Evolutionary conservation across 2,888 invertebrate species (phyloP), one percentile per base, ranked within the genome.

Genomic region (Leptinotarsa haldemani): DNA sequence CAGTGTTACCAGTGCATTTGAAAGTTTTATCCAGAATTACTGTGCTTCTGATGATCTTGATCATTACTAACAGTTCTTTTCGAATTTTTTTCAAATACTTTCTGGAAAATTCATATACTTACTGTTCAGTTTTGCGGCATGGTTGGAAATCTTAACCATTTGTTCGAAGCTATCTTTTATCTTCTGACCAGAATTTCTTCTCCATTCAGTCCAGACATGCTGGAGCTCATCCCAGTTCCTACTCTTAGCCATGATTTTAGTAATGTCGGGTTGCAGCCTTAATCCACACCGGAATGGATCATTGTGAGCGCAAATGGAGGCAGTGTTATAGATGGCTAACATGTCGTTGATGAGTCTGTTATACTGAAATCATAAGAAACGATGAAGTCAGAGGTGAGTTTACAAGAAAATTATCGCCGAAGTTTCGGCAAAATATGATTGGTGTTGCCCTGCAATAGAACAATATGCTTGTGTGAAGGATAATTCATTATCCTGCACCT

Each of bases 141-240:
- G 93, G 81, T 95, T 95, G 73, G 94, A 94, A 65, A 96, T 85
- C 69, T 93, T 92, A 0, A 94, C 92, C 73, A 96, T 88, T 86
- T 96, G 95, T 75, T 95, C 94, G 81, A 93, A 96, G 48, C 94
- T 88, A 79, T 95, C 95, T 76, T 94, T 90, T 85, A 95, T 91
- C 81, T 94, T 91, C 71, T 93, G 91, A 0, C 94, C 95, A 0
- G 96, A 95, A 78, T 94, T 93, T 79, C 97, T 90, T 80, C 97
- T 90, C 94, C 97, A 98, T 85, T 96, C 95, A 0, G 93, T 92
- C 98, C 98, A 98, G 0, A 93, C 92, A 83, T 95, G 93, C 81
- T 94, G 93, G 73, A 98, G 88, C 85, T 97, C 95, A 76, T 97
- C 94, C 94, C 97, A 97, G 83, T 97, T 94, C 66, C 95, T 88